Conservation (phyloP, 2,888 invertebrate genomes). For the Rhagonycha lutea region DNA sequence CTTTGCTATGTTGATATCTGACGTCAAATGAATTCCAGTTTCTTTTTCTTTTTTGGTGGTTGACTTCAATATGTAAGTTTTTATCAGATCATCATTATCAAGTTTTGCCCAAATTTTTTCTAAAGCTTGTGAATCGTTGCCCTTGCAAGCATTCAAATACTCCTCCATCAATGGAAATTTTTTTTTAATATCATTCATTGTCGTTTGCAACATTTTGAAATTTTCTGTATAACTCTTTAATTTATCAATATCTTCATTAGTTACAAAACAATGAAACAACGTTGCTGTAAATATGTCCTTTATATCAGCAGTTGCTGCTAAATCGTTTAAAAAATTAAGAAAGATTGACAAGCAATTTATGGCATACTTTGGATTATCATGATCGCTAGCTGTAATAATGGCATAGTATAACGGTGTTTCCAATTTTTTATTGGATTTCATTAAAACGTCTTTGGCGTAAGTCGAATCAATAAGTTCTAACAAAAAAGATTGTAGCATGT, state of each 20-base stretch:
- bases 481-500: constrained; percentile 9
- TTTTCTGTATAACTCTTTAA: neutral
- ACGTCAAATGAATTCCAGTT: constrained; percentile 18
- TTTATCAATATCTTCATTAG: neutral
- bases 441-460: neutral
- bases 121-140: neutral
- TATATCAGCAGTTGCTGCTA: neutral
- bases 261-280: constrained; percentile 4
- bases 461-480: neutral
- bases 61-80: constrained; percentile 2
- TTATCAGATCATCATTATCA: constrained; percentile 1
- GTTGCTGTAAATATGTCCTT: constrained; percentile 8
- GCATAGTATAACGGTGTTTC: constrained; percentile 12
- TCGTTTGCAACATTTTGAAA: neutral
- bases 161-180: neutral
- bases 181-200: neutral
- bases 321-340: constrained; percentile 2
- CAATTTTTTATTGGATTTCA: constrained; percentile 2
- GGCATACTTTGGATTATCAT: neutral
- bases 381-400: neutral
- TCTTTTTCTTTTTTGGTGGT: constrained; percentile 15
- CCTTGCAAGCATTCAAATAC: constrained; percentile 5
- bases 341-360: neutral
- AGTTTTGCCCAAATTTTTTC: neutral
- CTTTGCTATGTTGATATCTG: neutral